Percentiles rank a stretch among this genome's conserved stretches.
These are phyloP conservation scores for Nymphalis polychloros DNA, from an alignment of 2,888 invertebrate species.

Conservation along the genomic window DNA sequence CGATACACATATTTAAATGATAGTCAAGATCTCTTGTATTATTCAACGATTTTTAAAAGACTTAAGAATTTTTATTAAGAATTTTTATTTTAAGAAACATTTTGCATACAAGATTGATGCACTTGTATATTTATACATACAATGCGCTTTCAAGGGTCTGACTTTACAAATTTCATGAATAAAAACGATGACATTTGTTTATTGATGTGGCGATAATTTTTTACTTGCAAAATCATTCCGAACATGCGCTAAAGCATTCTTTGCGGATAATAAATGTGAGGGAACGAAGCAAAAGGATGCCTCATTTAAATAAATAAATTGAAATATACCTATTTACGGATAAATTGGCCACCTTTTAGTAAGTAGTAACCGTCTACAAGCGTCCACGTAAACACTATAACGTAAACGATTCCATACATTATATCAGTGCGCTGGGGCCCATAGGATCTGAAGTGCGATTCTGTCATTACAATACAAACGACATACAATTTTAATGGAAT, in stretches of 20 bases:
- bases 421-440: too few species aligned
- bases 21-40: neutral
- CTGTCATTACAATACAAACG: too few species aligned
- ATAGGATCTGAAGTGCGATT: too few species aligned
- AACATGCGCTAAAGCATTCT: constrained; percentile 5
- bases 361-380: too few species aligned
- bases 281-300: neutral
- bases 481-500: too few species aligned
- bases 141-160: constrained; percentile 16
- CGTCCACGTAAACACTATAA: too few species aligned
- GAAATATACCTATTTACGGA: neutral
- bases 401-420: too few species aligned
- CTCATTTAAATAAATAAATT: neutral
- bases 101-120: constrained; percentile 23
- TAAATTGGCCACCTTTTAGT: too few species aligned
- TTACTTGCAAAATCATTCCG: constrained; percentile 20
- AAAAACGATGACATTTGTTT: constrained; percentile 17
- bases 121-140: constrained; percentile 17
- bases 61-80: constrained; percentile 11
- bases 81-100: constrained; percentile 12
- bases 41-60: constrained; percentile 15
- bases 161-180: constrained; percentile 27
- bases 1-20: neutral
- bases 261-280: constrained; percentile 8
- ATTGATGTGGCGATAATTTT: constrained; percentile 17